phyloP scores from a whole-genome alignment of 2,888 invertebrate species.

The Dasysyrphus tricinctus region DNA sequence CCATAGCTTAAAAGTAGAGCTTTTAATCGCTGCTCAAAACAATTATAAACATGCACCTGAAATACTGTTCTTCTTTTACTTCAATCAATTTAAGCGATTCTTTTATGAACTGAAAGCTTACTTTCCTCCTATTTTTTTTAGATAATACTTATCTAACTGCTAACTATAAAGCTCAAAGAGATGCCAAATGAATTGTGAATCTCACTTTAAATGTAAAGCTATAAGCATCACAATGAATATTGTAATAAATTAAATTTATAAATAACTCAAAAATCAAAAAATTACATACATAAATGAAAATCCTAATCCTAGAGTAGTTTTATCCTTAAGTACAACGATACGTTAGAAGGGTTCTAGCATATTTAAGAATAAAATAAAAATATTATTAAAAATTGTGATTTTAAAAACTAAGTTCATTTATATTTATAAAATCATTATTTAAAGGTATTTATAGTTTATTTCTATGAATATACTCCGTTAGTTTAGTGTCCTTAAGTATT shows the following conservation, averaged over 20 bases:
- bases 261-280: constrained; percentile 26
- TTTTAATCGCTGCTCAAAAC: background rate
- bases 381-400: constrained; percentile 66
- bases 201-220: constrained; percentile 40
- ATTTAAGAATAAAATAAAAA: constrained; percentile 41
- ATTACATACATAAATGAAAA: constrained; percentile 1
- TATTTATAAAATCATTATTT: constrained; percentile 1
- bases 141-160: constrained; percentile 1
- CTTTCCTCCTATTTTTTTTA: constrained; percentile 13
- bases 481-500: constrained; percentile 52
- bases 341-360: constrained; percentile 44
- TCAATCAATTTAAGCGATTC: background rate
- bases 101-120: constrained; percentile 4
- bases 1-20: constrained; percentile 26
- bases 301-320: constrained; percentile 46
- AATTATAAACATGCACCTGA: background rate
- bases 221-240: constrained; percentile 38
- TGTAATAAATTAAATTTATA: background rate
- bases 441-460: constrained; percentile 55
- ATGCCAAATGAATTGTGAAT: constrained; percentile 69
- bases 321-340: constrained; percentile 65
- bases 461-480: constrained; percentile 43
- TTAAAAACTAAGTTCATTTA: constrained; percentile 62
- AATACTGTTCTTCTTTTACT: constrained; percentile 1
- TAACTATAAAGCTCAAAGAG: constrained; percentile 60